Base-by-base conservation (phyloP, 2,888 invertebrate genomes). In the Chesias legatella region DNA sequence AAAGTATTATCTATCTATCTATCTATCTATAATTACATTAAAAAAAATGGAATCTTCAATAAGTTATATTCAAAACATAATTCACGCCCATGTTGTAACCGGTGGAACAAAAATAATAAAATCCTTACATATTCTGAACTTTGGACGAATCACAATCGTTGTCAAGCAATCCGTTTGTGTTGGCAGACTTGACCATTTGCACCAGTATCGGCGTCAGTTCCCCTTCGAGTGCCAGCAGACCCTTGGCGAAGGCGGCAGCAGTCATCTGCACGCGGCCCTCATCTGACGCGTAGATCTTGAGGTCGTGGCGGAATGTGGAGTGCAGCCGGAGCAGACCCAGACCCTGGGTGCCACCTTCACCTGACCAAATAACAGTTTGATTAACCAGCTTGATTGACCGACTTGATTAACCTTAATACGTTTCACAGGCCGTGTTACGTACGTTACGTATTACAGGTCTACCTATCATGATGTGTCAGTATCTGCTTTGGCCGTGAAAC, bases 261-360 rank as follows among this genome's bases (percentile, higher is more conserved):
- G 99, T 99, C 98, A 99, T 99, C 84, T 99, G 99, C 1, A 99
- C 99, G 40, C 99, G 90, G 1, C 99, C 99, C 78, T 99, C 99
- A 78, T 99, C 99, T 0, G 98, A 98, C 0, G 99, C 99, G 82
- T 99, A 99, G 60, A 99, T 99, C 90, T 99, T 99, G 45, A 99
- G 90, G 79, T 99, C 99, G 79, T 99, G 99, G 0, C 99, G 94
- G 85, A 98, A 99, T 0, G 99, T 99, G 6, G 98, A 98, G 82
- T 99, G 99, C 1, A 99, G 90, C 0, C 91, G 90, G 1, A 99
- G 90, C 5, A 99, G 90, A 0, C 99, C 99, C 28, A 99, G 89
- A 0, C 99, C 99, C 82, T 98, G 98, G 1, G 98, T 97, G 27
- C 97, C 54, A 92, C 95, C 89, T 94, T 98, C 90, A 92, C 98